Evolutionary conservation across 2,888 invertebrate species (phyloP).

Genomic region (Laothoe populi): DNA sequence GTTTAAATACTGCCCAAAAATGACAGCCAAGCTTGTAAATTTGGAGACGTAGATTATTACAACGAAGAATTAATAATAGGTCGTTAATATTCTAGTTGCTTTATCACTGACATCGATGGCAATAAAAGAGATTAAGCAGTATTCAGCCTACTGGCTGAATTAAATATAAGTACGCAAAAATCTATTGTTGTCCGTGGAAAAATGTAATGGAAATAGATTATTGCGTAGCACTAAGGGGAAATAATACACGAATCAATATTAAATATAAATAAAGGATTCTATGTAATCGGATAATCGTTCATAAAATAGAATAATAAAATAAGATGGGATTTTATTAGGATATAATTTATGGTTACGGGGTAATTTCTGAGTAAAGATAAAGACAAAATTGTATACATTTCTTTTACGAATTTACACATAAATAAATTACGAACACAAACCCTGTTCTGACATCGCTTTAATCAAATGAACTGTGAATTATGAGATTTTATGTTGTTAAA

Average conservation of each 20-base stretch:
- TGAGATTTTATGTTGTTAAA: neutral
- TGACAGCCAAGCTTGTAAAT: too few species aligned
- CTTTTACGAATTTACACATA: neutral
- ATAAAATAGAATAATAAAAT: slow-evolving; percentile 10
- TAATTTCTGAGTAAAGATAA: neutral
- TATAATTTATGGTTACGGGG: neutral
- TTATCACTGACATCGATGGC: too few species aligned
- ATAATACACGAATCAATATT: neutral
- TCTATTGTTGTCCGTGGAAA: too few species aligned
- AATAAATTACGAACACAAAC: neutral
- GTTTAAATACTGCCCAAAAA: too few species aligned
- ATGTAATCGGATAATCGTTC: neutral
- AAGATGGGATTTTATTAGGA: neutral
- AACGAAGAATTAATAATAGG: too few species aligned
- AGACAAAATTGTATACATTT: neutral
- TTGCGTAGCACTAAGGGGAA: neutral
- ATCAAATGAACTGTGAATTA: neutral
- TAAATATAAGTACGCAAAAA: too few species aligned
- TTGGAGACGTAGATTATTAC: too few species aligned
- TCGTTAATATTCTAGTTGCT: too few species aligned
- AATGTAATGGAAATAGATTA: neutral
- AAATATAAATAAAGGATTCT: neutral
- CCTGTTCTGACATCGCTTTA: neutral
- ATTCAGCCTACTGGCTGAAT: too few species aligned
- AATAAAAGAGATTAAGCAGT: too few species aligned